phyloP scores from a whole-genome alignment of 2,797 vertebrate genomes.

The Tapera naevia region DNA sequence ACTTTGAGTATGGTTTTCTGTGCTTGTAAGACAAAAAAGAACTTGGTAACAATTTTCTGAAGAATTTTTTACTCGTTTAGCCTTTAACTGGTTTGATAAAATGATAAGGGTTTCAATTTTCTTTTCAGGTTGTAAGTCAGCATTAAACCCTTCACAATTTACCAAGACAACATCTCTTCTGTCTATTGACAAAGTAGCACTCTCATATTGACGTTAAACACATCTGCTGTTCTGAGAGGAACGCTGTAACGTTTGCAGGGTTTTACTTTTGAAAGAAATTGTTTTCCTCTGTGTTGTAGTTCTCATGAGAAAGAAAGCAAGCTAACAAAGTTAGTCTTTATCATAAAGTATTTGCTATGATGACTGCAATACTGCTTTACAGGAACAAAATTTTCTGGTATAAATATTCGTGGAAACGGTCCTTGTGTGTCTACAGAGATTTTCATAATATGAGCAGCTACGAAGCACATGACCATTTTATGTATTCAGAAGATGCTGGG shows the following conservation, averaged over 20 bases:
- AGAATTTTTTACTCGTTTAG: neutral
- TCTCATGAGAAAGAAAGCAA: neutral
- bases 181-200: neutral
- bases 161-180: neutral
- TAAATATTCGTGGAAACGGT: neutral
- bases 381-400: neutral
- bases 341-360: neutral
- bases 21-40: neutral
- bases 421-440: neutral
- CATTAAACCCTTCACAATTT: neutral
- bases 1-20: neutral
- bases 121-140: neutral
- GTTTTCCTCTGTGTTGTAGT: neutral
- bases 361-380: neutral
- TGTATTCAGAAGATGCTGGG: conserved; percentile 11
- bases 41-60: neutral
- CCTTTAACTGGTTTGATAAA: neutral
- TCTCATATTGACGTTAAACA: neutral
- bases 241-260: neutral
- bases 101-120: neutral
- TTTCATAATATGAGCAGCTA: neutral
- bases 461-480: neutral
- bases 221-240: neutral
- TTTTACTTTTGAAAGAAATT: neutral
- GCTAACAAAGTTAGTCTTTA: neutral